Conservation (phyloP, 2,113 vertebrate genomes). For the Gasterosteus aculeatus region DNA sequence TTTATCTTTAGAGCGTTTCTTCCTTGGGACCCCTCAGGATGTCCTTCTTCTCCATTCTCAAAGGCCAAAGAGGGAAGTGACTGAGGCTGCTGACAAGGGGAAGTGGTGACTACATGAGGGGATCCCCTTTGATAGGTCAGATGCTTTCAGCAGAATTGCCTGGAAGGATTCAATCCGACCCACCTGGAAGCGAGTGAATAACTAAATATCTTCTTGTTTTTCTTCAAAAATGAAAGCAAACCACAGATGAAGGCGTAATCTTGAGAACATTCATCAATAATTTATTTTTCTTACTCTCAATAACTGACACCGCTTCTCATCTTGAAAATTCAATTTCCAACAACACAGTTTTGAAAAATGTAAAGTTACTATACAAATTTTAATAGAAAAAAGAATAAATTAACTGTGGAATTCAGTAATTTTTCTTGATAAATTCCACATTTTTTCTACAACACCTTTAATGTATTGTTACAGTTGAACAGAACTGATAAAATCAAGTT, state of each 20-base stretch:
- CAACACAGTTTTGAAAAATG: slow-evolving; percentile 99
- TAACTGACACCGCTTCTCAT: slow-evolving; percentile 84
- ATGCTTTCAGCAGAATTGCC: slow-evolving; percentile 5
- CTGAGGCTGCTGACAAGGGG: slow-evolving; percentile 53
- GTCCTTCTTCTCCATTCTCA: slow-evolving; percentile 28
- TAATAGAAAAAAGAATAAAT: slow-evolving; percentile 99
- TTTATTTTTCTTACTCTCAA: slow-evolving; percentile 87
- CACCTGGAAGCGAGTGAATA: slow-evolving; percentile 8
- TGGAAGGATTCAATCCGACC: slow-evolving; percentile 2
- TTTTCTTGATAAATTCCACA: slow-evolving; percentile 89
- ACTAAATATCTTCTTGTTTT: neutral
- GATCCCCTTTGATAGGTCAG: slow-evolving; percentile 43
- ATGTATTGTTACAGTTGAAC: slow-evolving; percentile 91
- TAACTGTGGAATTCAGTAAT: slow-evolving; percentile 92
- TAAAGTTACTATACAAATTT: slow-evolving; percentile 99
- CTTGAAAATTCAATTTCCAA: slow-evolving; percentile 99
- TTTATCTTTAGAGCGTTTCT: slow-evolving; percentile 38
- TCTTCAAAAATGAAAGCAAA: neutral
- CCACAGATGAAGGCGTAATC: slow-evolving; percentile 48
- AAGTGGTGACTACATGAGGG: slow-evolving; percentile 33
- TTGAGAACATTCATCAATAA: slow-evolving; percentile 90
- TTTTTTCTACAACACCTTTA: slow-evolving; percentile 93
- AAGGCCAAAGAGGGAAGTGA: slow-evolving; percentile 37
- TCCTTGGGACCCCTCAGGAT: slow-evolving; percentile 46
- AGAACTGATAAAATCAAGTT: slow-evolving; percentile 92